Conservation (phyloP, 2,797 vertebrate species). For the Neoniphon sammara region DNA sequence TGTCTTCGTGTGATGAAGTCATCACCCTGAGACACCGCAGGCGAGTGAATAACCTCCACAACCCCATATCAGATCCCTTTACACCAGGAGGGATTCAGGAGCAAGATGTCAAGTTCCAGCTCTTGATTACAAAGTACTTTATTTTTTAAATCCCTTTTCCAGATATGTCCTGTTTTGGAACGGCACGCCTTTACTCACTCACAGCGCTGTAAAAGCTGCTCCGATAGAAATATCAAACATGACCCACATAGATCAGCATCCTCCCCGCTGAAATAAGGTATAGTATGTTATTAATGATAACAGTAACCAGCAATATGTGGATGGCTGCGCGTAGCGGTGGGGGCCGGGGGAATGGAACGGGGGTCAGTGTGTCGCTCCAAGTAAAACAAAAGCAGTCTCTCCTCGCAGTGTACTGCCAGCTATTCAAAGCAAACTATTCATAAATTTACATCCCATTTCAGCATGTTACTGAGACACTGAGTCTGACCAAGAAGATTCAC, state of each 20-base stretch:
- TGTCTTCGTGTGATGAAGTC: constrained; percentile 53
- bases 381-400: constrained; percentile 66
- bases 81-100: constrained; percentile 6
- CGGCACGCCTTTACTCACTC: constrained; percentile 26
- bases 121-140: constrained; percentile 12
- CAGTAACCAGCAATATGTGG: constrained; percentile 23
- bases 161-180: constrained; percentile 5
- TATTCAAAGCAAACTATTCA: constrained; percentile 68
- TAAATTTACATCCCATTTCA: constrained; percentile 72
- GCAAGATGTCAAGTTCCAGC: not conserved
- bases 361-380: constrained; percentile 58
- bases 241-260: constrained; percentile 39
- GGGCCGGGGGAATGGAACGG: constrained; percentile 40
- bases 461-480: constrained; percentile 49
- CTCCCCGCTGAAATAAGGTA: constrained; percentile 31
- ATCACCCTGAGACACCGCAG: constrained; percentile 9
- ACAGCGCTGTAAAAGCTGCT: constrained; percentile 12
- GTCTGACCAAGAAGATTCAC: constrained; percentile 39
- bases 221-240: constrained; percentile 49
- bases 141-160: constrained; percentile 14
- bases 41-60: constrained; percentile 41
- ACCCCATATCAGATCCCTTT: constrained; percentile 20
- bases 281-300: constrained; percentile 48
- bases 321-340: constrained; percentile 14
- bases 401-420: constrained; percentile 53